These are phyloP conservation scores for Patiria miniata DNA, from an alignment of 35 echinoderm and acorn worm genomes.

Conservation along the genomic window DNA sequence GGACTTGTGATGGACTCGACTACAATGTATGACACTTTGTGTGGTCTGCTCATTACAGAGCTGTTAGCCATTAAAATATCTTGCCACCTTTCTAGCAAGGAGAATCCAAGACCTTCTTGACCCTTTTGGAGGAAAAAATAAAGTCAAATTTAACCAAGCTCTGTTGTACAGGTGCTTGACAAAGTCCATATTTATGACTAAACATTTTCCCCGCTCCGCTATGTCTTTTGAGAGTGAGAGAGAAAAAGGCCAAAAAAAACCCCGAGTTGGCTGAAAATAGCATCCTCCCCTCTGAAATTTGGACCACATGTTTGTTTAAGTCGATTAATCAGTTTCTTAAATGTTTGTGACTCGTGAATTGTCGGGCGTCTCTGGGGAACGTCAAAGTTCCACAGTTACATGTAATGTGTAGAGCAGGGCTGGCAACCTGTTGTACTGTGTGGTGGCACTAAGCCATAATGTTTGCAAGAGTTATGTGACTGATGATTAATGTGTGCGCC, in stretches of 20 bases:
- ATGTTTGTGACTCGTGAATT: conserved; percentile 18
- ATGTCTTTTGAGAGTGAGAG: background rate
- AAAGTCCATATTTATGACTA: background rate
- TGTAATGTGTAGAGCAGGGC: background rate
- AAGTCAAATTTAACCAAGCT: background rate
- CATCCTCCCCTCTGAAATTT: background rate
- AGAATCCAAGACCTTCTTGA: background rate
- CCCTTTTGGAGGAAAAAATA: background rate
- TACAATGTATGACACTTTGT: background rate
- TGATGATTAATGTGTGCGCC: background rate
- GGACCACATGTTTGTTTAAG: conserved; percentile 7
- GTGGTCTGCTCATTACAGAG: no score
- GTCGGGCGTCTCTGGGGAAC: background rate
- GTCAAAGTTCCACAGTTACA: background rate
- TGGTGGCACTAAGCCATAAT: background rate
- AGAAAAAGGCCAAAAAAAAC: conserved; percentile 2
- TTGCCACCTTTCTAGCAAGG: background rate
- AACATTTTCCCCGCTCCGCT: background rate
- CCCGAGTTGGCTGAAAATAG: background rate
- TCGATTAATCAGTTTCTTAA: conserved; percentile 13
- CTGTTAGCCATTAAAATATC: background rate
- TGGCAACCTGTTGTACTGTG: background rate
- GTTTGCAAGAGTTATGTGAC: background rate
- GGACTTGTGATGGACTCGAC: no score
- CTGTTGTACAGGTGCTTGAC: background rate